phyloP scores from a whole-genome alignment of 2,888 invertebrate genomes.

The Diloba caeruleocephala region DNA sequence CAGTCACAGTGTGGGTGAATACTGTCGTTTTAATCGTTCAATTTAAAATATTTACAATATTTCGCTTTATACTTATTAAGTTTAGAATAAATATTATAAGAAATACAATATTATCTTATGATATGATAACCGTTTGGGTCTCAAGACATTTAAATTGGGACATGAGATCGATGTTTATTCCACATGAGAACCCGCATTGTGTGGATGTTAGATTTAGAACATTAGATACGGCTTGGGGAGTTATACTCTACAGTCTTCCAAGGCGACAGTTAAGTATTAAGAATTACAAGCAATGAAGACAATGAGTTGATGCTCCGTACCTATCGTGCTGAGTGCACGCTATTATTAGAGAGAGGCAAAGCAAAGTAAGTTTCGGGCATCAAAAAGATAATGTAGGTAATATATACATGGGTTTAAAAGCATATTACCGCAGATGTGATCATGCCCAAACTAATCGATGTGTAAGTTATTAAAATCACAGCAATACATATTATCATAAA shows the following conservation, averaged over 20 bases:
- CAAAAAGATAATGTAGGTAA: neutral
- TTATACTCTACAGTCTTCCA: slow-evolving; percentile 38
- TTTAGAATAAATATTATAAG: slow-evolving; percentile 21
- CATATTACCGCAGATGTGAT: neutral
- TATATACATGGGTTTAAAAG: slow-evolving; percentile 4
- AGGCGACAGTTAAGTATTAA: slow-evolving; percentile 7
- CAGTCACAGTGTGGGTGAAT: slow-evolving; percentile 6
- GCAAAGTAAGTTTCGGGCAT: neutral
- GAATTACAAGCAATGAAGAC: too few relatives aligned
- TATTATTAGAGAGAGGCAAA: slow-evolving; percentile 11
- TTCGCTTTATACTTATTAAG: slow-evolving; percentile 29
- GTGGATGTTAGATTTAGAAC: slow-evolving; percentile 5
- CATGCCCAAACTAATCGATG: neutral
- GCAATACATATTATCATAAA: slow-evolving; percentile 13
- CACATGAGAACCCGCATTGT: neutral
- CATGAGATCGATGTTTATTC: slow-evolving; percentile 7
- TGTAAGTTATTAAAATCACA: slow-evolving; percentile 11
- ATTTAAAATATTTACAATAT: slow-evolving; percentile 31
- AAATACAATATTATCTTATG: slow-evolving; percentile 9
- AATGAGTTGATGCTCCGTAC: slow-evolving; percentile 19
- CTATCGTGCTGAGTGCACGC: slow-evolving; percentile 1
- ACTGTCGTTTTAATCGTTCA: slow-evolving; percentile 19
- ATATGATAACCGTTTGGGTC: slow-evolving; percentile 11
- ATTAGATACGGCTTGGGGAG: slow-evolving; percentile 14
- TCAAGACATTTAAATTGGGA: neutral